Percentiles rank a stretch among this genome's conserved stretches.
phyloP scores from a whole-genome alignment of 2,797 vertebrate genomes.

The Melanotaenia trifasciata region DNA sequence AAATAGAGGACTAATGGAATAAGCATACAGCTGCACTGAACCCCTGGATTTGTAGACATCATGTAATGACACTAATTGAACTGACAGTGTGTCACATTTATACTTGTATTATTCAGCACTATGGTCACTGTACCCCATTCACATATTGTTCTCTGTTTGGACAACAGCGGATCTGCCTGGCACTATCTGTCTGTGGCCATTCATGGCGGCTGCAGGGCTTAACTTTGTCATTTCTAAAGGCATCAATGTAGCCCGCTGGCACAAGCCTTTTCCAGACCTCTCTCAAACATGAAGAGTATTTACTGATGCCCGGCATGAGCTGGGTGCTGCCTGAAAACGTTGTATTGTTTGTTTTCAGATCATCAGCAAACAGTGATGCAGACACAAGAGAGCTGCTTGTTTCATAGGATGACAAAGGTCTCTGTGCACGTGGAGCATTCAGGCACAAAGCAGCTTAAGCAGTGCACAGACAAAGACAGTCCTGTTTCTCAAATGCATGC shows the following conservation, averaged over 20 bases:
- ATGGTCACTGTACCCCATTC: conserved; percentile 66
- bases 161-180: conserved; percentile 70
- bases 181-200: conserved; percentile 61
- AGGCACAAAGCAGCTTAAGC: conserved; percentile 66
- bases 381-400: conserved; percentile 71
- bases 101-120: conserved; percentile 63
- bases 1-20: conserved; percentile 32
- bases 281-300: conserved; percentile 71
- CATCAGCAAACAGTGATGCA: conserved; percentile 77
- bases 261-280: conserved; percentile 65
- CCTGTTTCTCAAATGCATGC: conserved; percentile 54
- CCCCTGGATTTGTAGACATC: conserved; percentile 42
- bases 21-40: conserved; percentile 18
- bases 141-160: conserved; percentile 66
- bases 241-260: conserved; percentile 65
- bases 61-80: conserved; percentile 56
- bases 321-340: conserved; percentile 61
- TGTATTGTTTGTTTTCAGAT: conserved; percentile 80
- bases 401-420: conserved; percentile 74
- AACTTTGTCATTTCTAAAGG: conserved; percentile 73
- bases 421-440: conserved; percentile 65
- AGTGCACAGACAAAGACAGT: conserved; percentile 65
- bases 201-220: conserved; percentile 60
- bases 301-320: conserved; percentile 59
- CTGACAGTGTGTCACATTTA: conserved; percentile 62